Evolutionary conservation across 30 jellyfish, hydroid and myxozoan species (phyloP).

Genomic region (Pelagia noctiluca): DNA sequence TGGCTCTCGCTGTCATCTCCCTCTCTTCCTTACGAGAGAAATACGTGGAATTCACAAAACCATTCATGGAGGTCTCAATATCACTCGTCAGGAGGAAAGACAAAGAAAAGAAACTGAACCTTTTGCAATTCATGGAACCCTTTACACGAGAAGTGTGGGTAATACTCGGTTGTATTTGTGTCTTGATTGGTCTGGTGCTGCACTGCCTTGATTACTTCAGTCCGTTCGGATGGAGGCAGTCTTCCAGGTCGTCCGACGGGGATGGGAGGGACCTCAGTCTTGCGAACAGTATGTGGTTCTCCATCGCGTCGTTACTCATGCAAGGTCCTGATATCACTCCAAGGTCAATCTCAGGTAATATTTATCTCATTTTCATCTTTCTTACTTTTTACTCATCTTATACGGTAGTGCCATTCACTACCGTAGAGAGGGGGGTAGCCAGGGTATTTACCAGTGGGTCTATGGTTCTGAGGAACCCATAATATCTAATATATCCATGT

Average conservation of each 20-base stretch:
- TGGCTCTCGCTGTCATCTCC: constrained; percentile 64
- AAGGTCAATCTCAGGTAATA: constrained; percentile 64
- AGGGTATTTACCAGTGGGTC: too few relatives aligned
- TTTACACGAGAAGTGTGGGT: constrained; percentile 58
- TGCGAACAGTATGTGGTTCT: constrained; percentile 59
- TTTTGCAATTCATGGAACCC: constrained; percentile 64
- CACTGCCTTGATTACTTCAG: constrained; percentile 46
- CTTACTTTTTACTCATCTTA: too few relatives aligned
- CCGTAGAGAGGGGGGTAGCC: too few relatives aligned
- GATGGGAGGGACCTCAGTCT: constrained; percentile 48
- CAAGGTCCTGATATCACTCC: constrained; percentile 80
- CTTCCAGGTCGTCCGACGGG: constrained; percentile 24
- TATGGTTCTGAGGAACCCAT: too few relatives aligned
- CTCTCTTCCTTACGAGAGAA: constrained; percentile 40
- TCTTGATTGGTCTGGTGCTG: constrained; percentile 41
- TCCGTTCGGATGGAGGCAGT: constrained; percentile 68
- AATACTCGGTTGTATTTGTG: constrained; percentile 14
- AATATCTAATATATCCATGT: too few relatives aligned
- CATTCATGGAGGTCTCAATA: constrained; percentile 32
- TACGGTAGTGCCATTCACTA: too few relatives aligned
- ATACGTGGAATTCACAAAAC: constrained; percentile 46
- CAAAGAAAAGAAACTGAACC: constrained; percentile 1
- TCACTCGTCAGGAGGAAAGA: constrained; percentile 12
- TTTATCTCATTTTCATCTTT: too few relatives aligned
- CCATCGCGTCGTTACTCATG: constrained; percentile 45